Evolutionary conservation across 2,113 vertebrate genomes (phyloP).

Genomic region (Camarhynchus parvulus): DNA sequence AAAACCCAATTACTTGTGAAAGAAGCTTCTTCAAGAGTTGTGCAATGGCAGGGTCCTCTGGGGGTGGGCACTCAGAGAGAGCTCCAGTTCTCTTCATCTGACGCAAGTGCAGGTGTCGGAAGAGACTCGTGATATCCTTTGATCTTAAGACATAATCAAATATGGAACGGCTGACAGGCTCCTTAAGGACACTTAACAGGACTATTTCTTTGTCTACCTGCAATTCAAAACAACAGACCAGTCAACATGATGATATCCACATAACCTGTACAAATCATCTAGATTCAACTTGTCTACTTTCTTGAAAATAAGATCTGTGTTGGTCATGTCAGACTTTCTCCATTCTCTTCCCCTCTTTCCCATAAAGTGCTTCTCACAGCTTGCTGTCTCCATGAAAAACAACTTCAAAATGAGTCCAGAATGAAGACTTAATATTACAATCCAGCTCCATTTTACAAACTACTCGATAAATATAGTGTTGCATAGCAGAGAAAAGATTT

Average conservation of each 20-base stretch:
- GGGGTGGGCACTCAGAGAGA: conserved; percentile 87
- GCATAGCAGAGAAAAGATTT: neutral
- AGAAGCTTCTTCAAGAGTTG: conserved; percentile 96
- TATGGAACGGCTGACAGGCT: conserved; percentile 94
- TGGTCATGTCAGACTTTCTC: neutral
- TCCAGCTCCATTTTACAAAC: neutral
- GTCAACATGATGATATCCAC: neutral
- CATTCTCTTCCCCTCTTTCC: neutral
- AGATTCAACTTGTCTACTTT: neutral
- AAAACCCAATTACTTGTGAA: conserved; percentile 84
- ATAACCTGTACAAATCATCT: neutral
- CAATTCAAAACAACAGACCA: conserved; percentile 16
- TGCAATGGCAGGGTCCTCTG: conserved; percentile 91
- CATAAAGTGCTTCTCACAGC: neutral
- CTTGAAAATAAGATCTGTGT: neutral
- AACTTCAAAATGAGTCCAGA: neutral
- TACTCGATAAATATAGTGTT: neutral
- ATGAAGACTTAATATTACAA: neutral
- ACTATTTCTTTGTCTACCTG: conserved; percentile 98
- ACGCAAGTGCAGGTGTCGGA: conserved; percentile 90
- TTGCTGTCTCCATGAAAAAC: neutral
- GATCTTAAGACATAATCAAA: conserved; percentile 96
- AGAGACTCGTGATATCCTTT: conserved; percentile 92
- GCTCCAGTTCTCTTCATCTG: conserved; percentile 90
- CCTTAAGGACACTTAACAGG: conserved; percentile 93